Percentiles rank a stretch among this genome's conserved stretches.
Conservation (phyloP, 2,113 vertebrate genomes). For the Tringa solitaria region DNA sequence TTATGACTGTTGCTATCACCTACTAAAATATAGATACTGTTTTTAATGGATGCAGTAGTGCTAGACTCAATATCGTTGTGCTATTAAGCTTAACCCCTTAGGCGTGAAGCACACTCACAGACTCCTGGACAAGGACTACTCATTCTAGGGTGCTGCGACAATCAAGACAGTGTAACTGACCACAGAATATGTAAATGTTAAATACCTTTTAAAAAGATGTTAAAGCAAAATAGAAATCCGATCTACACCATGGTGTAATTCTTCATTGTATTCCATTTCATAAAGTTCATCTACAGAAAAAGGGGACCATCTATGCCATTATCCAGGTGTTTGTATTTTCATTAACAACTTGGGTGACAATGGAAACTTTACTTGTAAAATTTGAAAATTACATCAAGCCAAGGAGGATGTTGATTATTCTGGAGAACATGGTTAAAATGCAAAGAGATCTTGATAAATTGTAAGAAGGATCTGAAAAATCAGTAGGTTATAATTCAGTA, state of each 20-base stretch:
- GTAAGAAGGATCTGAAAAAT: background rate
- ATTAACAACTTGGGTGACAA: background rate
- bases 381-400: background rate
- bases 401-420: background rate
- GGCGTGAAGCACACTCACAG: background rate
- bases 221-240: background rate
- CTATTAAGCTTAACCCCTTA: constrained; percentile 51
- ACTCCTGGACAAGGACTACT: background rate
- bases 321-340: background rate
- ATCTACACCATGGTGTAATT: background rate
- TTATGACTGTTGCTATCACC: constrained; percentile 67
- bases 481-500: background rate
- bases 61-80: background rate
- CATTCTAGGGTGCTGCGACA: background rate
- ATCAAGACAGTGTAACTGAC: background rate
- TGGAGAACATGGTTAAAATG: background rate
- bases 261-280: background rate
- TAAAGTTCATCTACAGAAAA: background rate
- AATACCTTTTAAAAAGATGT: background rate
- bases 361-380: background rate
- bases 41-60: constrained; percentile 50
- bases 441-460: background rate
- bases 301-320: background rate
- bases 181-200: background rate
- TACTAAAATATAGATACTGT: constrained; percentile 70